Evolutionary conservation across 1,140 invertebrate species (phyloP).

Genomic region (Metopolophium dirhodum): DNA sequence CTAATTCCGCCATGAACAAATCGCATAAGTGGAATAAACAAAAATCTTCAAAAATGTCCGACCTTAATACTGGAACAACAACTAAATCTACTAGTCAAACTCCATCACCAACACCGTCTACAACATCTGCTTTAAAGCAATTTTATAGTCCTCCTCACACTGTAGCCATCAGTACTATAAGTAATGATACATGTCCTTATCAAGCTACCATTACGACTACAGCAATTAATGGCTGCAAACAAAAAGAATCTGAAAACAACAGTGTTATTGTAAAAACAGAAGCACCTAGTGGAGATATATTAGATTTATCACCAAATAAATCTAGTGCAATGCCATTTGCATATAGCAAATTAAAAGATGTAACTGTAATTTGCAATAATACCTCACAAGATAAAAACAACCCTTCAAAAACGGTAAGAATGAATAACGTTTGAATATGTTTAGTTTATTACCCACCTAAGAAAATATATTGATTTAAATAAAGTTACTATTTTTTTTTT

Average conservation of each 20-base stretch:
- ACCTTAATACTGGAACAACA: neutral
- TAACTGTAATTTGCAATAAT: slow-evolving; percentile 41
- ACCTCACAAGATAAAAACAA: slow-evolving; percentile 11
- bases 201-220: slow-evolving; percentile 37
- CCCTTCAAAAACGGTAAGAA: slow-evolving; percentile 50
- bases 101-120: neutral
- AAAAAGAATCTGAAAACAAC: slow-evolving; percentile 36
- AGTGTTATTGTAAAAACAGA: slow-evolving; percentile 42
- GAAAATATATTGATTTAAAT: neutral
- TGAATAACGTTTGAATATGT: slow-evolving; percentile 46
- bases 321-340: neutral
- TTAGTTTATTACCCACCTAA: neutral
- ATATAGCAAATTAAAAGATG: slow-evolving; percentile 42
- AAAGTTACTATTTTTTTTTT: slow-evolving; percentile 16
- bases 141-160: neutral
- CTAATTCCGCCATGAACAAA: slow-evolving; percentile 48
- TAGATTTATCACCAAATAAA: slow-evolving; percentile 57
- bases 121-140: neutral
- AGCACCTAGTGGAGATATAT: slow-evolving; percentile 30
- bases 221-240: slow-evolving; percentile 25
- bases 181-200: slow-evolving; percentile 45
- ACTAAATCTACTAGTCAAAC: slow-evolving; percentile 35
- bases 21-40: slow-evolving; percentile 33
- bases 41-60: neutral
- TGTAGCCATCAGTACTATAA: slow-evolving; percentile 21